Conservation (phyloP, 2,797 vertebrate species). For the Anabacerthia variegaticeps region DNA sequence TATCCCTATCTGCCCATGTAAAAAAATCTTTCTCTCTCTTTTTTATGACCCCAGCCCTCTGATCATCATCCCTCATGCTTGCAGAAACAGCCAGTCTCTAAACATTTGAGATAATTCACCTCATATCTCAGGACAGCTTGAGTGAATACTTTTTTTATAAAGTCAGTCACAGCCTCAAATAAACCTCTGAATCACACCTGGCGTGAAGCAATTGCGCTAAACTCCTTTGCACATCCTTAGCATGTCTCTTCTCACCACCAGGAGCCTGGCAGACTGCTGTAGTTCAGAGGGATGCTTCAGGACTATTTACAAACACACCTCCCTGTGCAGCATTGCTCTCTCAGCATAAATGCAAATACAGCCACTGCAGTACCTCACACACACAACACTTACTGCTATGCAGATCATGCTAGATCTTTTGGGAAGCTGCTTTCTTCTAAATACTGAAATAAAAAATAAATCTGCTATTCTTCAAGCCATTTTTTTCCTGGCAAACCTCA, state of each 20-base stretch:
- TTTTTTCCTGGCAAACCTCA: neutral
- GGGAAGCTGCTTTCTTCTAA: neutral
- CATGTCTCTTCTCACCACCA: neutral
- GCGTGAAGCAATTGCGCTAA: neutral
- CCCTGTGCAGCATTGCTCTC: neutral
- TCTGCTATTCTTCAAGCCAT: neutral
- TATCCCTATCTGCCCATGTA: neutral
- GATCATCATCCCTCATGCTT: neutral
- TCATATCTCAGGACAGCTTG: neutral
- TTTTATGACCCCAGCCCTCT: neutral
- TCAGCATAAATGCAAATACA: constrained; percentile 52
- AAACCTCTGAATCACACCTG: constrained; percentile 29
- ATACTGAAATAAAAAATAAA: neutral
- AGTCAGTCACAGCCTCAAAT: neutral
- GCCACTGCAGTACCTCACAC: constrained; percentile 15
- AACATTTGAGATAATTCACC: neutral
- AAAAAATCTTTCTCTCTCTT: neutral
- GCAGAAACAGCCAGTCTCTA: neutral
- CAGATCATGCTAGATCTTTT: neutral
- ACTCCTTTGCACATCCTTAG: constrained; percentile 10
- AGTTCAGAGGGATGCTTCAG: neutral
- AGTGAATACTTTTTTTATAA: neutral
- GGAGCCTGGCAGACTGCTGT: neutral
- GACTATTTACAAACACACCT: constrained; percentile 35
- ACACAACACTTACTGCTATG: neutral